A percentile compares a stretch with the other conserved stretches of the same genome.
These are phyloP conservation scores for Cinclus cinclus DNA, from an alignment of 2,113 vertebrate genomes.

Conservation along the genomic window DNA sequence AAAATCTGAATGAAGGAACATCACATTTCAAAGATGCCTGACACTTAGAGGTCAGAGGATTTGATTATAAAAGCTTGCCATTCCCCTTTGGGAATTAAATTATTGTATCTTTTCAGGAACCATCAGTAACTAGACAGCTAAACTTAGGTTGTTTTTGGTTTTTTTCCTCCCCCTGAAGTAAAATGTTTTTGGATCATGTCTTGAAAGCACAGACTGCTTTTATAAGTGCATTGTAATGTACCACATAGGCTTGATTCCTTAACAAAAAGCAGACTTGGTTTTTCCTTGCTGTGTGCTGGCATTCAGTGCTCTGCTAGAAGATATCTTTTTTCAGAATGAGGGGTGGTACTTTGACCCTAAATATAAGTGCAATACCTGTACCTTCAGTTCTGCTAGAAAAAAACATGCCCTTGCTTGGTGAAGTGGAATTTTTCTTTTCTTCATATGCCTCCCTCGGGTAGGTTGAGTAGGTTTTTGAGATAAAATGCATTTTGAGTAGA, in stretches of 20 bases:
- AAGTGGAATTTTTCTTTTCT: not conserved
- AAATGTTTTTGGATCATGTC: fast-evolving
- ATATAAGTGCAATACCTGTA: not conserved
- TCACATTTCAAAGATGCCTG: not conserved
- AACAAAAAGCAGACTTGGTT: not conserved
- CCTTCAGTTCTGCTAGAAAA: not conserved
- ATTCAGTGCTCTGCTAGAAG: not conserved
- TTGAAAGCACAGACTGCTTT: not conserved
- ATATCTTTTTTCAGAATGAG: not conserved
- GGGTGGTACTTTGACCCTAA: not conserved
- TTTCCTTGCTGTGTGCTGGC: not conserved
- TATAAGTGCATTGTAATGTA: not conserved
- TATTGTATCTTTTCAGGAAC: not conserved
- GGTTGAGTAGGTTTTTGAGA: not conserved
- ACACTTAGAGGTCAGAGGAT: not conserved
- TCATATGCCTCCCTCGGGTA: not conserved
- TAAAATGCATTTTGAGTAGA: not conserved
- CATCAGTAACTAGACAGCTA: not conserved
- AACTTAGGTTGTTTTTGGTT: not conserved
- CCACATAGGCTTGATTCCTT: not conserved
- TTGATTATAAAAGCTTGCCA: not conserved
- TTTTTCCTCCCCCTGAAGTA: fast-evolving
- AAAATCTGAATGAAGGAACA: not conserved
- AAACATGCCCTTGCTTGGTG: not conserved
- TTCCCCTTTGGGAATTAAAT: not conserved